These are phyloP conservation scores for Chionoecetes opilio DNA, from an alignment of 1,140 invertebrate species.

Conservation along the genomic window DNA sequence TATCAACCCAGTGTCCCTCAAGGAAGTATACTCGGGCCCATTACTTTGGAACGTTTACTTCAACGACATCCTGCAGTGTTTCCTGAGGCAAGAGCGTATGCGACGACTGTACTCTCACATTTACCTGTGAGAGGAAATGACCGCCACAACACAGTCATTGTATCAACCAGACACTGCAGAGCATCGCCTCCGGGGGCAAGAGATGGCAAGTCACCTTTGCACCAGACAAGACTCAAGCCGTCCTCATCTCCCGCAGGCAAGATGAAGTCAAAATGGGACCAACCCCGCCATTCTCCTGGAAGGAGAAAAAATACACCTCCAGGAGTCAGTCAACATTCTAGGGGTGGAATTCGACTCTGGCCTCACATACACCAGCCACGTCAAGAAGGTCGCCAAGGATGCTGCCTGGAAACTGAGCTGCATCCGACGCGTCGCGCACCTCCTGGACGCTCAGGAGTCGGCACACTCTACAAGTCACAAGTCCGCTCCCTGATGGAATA, in stretches of 20 bases:
- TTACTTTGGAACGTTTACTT: background rate
- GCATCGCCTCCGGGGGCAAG: background rate
- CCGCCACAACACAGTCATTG: background rate
- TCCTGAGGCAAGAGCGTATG: background rate
- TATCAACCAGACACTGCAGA: background rate
- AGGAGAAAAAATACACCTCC: background rate
- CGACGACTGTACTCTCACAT: background rate
- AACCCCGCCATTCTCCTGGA: background rate
- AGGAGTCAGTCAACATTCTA: background rate
- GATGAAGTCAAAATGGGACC: background rate
- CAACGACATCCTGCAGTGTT: background rate
- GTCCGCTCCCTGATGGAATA: background rate
- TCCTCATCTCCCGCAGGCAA: background rate
- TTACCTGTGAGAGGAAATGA: background rate
- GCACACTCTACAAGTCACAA: background rate
- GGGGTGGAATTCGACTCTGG: background rate
- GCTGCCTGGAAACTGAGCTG: background rate
- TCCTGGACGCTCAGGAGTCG: background rate
- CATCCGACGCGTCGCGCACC: background rate
- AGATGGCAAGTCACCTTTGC: slow-evolving; percentile 2
- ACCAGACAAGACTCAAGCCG: background rate
- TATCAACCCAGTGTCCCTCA: background rate
- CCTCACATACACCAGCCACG: background rate
- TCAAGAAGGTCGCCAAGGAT: background rate
- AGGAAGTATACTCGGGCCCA: background rate